phyloP scores from a whole-genome alignment of 2,113 vertebrate species.

The Polypterus bichir region DNA sequence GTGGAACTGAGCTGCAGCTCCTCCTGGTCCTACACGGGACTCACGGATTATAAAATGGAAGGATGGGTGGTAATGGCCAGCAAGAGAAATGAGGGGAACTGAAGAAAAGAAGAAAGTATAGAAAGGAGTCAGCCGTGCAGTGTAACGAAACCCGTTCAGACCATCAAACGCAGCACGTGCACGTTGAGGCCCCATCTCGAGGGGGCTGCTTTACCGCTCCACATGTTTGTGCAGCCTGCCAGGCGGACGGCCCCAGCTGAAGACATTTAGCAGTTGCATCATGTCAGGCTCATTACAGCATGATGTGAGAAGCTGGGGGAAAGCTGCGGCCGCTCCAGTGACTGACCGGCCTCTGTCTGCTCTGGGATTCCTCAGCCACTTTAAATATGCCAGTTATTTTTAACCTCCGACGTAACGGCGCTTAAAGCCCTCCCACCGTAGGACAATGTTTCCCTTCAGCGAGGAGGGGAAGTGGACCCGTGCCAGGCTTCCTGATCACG shows the following conservation, averaged over 20 bases:
- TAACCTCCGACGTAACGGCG: conserved; percentile 82
- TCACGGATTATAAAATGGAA: no score
- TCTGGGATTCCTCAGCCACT: conserved; percentile 84
- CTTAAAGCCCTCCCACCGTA: conserved; percentile 61
- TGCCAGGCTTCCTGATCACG: conserved; percentile 92
- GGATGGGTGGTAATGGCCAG: no score
- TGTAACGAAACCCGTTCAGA: no score
- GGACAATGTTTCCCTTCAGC: conserved; percentile 86
- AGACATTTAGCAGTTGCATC: conserved; percentile 37
- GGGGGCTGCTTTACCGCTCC: conserved; percentile 14
- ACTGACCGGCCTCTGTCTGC: conserved; percentile 73
- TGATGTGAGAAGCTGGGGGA: conserved; percentile 14
- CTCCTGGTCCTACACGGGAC: no score
- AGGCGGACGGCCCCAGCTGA: conserved; percentile 24
- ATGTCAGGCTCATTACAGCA: conserved; percentile 22
- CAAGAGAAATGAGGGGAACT: no score
- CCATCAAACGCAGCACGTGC: no score
- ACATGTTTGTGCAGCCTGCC: conserved; percentile 20
- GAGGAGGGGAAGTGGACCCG: conserved; percentile 85
- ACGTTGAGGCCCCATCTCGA: neutral
- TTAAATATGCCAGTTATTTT: conserved; percentile 99
- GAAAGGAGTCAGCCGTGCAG: no score
- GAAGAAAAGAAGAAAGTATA: no score
- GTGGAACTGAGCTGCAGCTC: no score
- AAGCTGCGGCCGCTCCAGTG: conserved; percentile 41